Evolutionary conservation across 2,888 invertebrate species (phyloP), one percentile per base, ranked within the genome.

Genomic region (Thecocarcelia acutangulata): DNA sequence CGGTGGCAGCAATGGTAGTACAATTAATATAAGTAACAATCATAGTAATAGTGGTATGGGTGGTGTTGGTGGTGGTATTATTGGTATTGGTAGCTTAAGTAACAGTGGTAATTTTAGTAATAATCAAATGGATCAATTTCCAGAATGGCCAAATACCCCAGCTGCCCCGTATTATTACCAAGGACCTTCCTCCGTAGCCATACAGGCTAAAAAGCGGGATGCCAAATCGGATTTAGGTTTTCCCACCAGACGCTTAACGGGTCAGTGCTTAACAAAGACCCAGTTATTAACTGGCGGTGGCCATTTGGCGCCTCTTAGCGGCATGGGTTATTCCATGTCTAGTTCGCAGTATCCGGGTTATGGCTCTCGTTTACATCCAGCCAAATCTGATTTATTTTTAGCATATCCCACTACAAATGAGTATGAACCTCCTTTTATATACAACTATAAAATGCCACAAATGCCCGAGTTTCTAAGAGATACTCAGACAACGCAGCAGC

Each of bases 201-300:
- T 86, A 21, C 86, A 87, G 66, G 84, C 86, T 3, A 89, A 89
- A 79, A 85, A 87, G 61, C 87, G 91, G 59, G 90, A 91, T 79
- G 90, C 90, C 77, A 91, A 91, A 83, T 91, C 91, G 21, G 91
- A 91, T 83, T 90, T 91, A 69, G 91, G 91, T 52, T 89, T 88
- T 68, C 90, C 91, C 24, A 89, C 89, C 15, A 87, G 90, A 1
- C 88, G 89, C n/a, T 75, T 87, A 17, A 83, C 87, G 46, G 89
- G 88, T 5, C 84, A 84, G 52, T 87, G 87, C 63, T 77, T 89
- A 33, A 89, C 88, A 52, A 90, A 90, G 84, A 89, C 88, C 17
- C 89, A 89, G 76, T 84, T 89, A 37, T 85, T 89, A n/a, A 86
- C 87, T 19, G 89, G 89, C 56, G 79, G 80, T 56, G 81, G 61